Evolutionary conservation across 2,113 vertebrate genomes (phyloP).

Genomic region (Macheiramphus alcinus): DNA sequence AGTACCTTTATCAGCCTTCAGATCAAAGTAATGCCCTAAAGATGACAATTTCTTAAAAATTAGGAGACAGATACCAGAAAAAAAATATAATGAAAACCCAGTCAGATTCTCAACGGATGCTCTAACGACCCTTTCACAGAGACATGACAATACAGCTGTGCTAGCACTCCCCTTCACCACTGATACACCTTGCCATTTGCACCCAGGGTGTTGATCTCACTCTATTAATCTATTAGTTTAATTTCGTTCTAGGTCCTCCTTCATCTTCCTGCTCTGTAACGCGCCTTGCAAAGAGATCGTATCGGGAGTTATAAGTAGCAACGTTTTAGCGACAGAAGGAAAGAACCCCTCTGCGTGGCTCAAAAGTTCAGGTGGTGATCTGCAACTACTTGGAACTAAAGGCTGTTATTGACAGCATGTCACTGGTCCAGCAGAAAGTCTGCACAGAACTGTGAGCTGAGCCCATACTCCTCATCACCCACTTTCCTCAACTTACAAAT

Average conservation of each 20-base stretch:
- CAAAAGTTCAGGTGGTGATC: neutral
- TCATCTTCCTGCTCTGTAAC: neutral
- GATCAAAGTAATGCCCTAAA: neutral
- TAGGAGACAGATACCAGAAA: neutral
- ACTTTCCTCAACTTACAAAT: accelerated
- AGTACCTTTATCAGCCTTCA: neutral
- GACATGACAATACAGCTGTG: neutral
- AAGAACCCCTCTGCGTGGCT: neutral
- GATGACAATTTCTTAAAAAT: neutral
- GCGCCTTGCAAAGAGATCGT: accelerated
- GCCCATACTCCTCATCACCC: neutral
- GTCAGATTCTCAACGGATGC: accelerated
- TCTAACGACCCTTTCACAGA: neutral
- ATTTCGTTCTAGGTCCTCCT: neutral
- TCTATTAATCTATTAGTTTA: neutral
- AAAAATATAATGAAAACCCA: neutral
- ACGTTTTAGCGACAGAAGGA: neutral
- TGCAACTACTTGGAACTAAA: neutral
- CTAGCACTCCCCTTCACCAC: neutral
- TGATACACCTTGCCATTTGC: neutral
- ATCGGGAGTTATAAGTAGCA: accelerated
- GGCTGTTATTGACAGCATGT: neutral
- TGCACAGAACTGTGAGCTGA: neutral
- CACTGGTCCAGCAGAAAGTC: neutral
- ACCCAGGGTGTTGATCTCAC: neutral